Evolutionary conservation across 2,113 vertebrate species (phyloP).

Genomic region (Perca fluviatilis): DNA sequence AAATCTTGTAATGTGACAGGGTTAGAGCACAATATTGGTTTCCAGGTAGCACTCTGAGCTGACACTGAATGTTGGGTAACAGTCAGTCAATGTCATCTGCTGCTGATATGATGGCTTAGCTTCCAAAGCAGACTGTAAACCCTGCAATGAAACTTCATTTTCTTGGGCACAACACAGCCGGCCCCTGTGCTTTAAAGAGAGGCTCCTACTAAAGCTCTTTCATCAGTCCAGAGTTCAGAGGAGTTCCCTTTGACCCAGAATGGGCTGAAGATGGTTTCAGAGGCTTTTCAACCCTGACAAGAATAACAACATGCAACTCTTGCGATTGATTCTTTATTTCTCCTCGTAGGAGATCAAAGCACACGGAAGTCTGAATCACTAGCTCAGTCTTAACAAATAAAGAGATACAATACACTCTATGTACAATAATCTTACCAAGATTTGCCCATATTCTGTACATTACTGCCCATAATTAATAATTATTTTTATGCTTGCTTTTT

Average conservation of each 20-base stretch:
- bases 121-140: slow-evolving; percentile 21
- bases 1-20: not conserved
- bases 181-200: not conserved
- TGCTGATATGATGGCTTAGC: slow-evolving; percentile 23
- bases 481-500: not conserved
- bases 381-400: not conserved
- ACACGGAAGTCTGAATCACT: not conserved
- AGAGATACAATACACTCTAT: not conserved
- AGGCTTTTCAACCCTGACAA: not conserved
- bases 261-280: not conserved
- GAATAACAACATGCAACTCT: not conserved
- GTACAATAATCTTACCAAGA: not conserved
- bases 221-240: slow-evolving; percentile 36
- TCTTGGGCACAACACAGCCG: not conserved
- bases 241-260: not conserved
- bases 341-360: not conserved
- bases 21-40: slow-evolving; percentile 23
- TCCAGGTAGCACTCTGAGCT: not conserved
- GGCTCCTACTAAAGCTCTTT: slow-evolving; percentile 15
- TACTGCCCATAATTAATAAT: not conserved
- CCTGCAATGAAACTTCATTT: slow-evolving; percentile 40
- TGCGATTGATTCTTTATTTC: not conserved
- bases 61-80: slow-evolving; percentile 25
- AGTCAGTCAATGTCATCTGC: slow-evolving; percentile 18
- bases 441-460: not conserved